A percentile compares a stretch with the other conserved stretches of the same genome.
Conservation (phyloP, 2,797 vertebrate genomes). For the Sphaeramia orbicularis region DNA sequence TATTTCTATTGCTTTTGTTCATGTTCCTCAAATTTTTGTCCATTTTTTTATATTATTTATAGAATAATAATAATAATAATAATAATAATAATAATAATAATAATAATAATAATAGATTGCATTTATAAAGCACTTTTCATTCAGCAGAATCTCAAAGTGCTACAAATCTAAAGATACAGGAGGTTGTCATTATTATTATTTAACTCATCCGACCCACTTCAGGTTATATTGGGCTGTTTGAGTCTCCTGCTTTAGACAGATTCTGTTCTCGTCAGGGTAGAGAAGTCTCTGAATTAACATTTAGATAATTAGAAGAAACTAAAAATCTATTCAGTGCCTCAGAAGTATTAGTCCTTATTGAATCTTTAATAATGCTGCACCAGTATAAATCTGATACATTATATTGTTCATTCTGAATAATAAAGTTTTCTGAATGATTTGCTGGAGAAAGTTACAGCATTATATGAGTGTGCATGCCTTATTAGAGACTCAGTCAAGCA, state of each 20-base stretch:
- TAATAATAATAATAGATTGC: too few relatives aligned
- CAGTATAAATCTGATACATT: neutral
- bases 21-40: too few relatives aligned
- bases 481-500: constrained; percentile 4
- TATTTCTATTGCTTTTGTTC: too few relatives aligned
- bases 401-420: neutral
- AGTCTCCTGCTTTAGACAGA: too few relatives aligned
- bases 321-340: neutral
- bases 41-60: neutral
- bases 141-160: too few relatives aligned
- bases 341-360: constrained; percentile 16
- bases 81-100: too few relatives aligned
- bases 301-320: constrained; percentile 3
- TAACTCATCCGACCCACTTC: too few relatives aligned
- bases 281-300: constrained; percentile 12
- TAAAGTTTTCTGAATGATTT: neutral
- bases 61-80: too few relatives aligned
- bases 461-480: neutral
- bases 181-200: too few relatives aligned
- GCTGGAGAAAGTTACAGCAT: neutral
- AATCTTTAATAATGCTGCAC: constrained; percentile 2
- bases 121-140: too few relatives aligned
- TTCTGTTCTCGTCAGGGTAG: neutral
- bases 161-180: too few relatives aligned
- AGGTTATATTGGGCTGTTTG: too few relatives aligned